Evolutionary conservation across 2,113 vertebrate species (phyloP), one percentile per base, ranked within the genome.

Genomic region (Hydrolagus affinis): DNA sequence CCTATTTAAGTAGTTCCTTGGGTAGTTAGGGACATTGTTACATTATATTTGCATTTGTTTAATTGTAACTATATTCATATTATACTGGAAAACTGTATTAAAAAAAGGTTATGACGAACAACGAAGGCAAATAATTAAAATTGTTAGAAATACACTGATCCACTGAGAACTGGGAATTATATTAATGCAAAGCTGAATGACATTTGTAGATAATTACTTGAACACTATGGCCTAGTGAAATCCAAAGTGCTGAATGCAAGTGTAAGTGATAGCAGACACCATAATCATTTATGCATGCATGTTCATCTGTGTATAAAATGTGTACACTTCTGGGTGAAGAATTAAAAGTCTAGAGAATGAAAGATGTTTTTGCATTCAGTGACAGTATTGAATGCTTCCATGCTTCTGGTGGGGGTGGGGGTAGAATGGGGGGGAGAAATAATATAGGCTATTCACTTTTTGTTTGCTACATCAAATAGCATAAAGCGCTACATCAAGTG

Each of bases 61-160:
- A 28, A 66, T 28, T 32, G 62, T 83, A 64, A 28, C 15, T 32
- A 19, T 83, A 68, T 66, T 28, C 77, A 83, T 11, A 28, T 66
- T 66, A 10, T 30, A 59, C 25, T 17, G 30, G 60, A 30, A 30
- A 83, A 83, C 28, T 66, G 4, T 2, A 83, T 66, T 23, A n/a
- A 66, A 28, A 7, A 66, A 66, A 28, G 44, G 60, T 83, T 83
- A 32, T 68, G 62, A 15, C 19, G 62, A 83, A 83, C 17, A 25
- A 15, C 19, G 62, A 83, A 83, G 11, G 60, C 11, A 83, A 83
- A 83, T 77, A 23, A 77, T 83, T 17, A 83, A 30, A 68, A 68
- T 66, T 30, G 14, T 80, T 59, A 83, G 25, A 30, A 30, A 75
- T 75, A 75, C 73, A 56, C 32, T 75, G 44, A 44, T 1, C 44